Evolutionary conservation across 2,888 invertebrate species (phyloP).

Genomic region (Piscicola geometra): DNA sequence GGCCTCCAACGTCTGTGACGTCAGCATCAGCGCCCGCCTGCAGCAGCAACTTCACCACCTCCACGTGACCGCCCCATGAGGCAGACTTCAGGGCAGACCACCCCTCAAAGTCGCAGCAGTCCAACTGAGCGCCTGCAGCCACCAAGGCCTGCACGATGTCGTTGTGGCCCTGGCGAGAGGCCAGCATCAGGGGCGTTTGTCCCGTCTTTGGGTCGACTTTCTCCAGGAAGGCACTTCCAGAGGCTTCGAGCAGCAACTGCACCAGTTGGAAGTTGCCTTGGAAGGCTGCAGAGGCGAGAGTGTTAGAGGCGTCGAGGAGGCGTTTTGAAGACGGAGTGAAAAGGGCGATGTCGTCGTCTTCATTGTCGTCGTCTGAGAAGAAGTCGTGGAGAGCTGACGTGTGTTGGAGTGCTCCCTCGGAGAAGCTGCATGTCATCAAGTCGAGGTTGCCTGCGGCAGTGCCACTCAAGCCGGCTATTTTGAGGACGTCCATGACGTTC

Average conservation of each 20-base stretch:
- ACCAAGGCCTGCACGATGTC: constrained; percentile 57
- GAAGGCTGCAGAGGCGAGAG: constrained; percentile 66
- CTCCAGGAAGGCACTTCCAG: constrained; percentile 64
- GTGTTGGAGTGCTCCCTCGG: constrained; percentile 36
- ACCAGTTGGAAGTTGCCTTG: constrained; percentile 68
- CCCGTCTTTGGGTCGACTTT: constrained; percentile 26
- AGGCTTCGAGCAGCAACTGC: constrained; percentile 78
- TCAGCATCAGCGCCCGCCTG: constrained; percentile 49
- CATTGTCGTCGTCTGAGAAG: constrained; percentile 50
- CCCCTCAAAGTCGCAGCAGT: constrained; percentile 58
- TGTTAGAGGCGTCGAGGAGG: constrained; percentile 55
- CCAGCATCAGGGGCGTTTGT: constrained; percentile 77
- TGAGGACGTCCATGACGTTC: constrained; percentile 63
- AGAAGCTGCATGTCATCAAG: constrained; percentile 32
- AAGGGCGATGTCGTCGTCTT: constrained; percentile 55
- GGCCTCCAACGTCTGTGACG: constrained; percentile 58
- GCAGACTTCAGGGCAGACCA: constrained; percentile 67
- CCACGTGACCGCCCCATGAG: constrained; percentile 86
- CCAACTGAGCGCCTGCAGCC: constrained; percentile 47
- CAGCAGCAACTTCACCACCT: constrained; percentile 51
- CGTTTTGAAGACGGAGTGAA: constrained; percentile 64
- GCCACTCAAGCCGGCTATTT: constrained; percentile 85
- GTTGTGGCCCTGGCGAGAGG: constrained; percentile 52
- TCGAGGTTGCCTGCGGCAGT: constrained; percentile 38
- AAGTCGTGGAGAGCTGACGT: background rate